phyloP scores from a whole-genome alignment of 1,140 invertebrate genomes.

The Ceratoteleas bidentatus region DNA sequence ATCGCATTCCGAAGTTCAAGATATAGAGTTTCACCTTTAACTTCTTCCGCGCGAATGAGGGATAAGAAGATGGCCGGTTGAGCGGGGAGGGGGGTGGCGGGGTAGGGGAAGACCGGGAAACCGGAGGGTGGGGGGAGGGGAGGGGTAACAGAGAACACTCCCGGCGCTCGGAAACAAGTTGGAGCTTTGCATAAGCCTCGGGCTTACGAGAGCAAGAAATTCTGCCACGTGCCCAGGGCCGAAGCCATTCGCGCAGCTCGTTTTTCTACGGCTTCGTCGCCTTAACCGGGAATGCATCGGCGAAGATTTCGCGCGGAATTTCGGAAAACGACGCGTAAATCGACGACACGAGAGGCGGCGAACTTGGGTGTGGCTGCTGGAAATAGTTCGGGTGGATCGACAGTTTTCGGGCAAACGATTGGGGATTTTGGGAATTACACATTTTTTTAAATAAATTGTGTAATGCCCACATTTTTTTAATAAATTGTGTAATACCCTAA shows the following conservation, averaged over 20 bases:
- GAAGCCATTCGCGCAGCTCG: slow-evolving; percentile 62
- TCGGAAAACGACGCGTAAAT: slow-evolving; percentile 19
- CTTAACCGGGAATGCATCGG: slow-evolving; percentile 60
- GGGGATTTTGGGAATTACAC: too few species aligned
- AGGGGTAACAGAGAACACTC: slow-evolving; percentile 9
- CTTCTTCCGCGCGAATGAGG: slow-evolving; percentile 57
- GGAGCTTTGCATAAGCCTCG: slow-evolving; percentile 66
- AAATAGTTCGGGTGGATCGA: too few species aligned
- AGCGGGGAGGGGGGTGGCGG: neutral
- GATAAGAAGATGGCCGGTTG: slow-evolving; percentile 27
- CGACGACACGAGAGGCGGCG: slow-evolving; percentile 1
- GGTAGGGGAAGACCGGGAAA: neutral
- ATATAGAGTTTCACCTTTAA: slow-evolving; percentile 66
- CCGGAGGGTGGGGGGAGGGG: neutral
- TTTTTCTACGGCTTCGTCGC: slow-evolving; percentile 67
- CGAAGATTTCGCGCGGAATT: slow-evolving; percentile 45
- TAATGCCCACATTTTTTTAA: too few species aligned
- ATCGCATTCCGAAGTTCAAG: slow-evolving; percentile 66
- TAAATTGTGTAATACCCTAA: too few species aligned
- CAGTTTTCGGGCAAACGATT: too few species aligned
- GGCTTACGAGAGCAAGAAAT: slow-evolving; percentile 66
- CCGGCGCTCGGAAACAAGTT: slow-evolving; percentile 61
- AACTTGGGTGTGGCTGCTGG: too few species aligned
- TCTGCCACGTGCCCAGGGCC: slow-evolving; percentile 65
- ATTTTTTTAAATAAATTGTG: too few species aligned